These are phyloP conservation scores for Epizoanthus stellaris DNA, from an alignment of 92 coral and sea anemone species.

Conservation along the genomic window DNA sequence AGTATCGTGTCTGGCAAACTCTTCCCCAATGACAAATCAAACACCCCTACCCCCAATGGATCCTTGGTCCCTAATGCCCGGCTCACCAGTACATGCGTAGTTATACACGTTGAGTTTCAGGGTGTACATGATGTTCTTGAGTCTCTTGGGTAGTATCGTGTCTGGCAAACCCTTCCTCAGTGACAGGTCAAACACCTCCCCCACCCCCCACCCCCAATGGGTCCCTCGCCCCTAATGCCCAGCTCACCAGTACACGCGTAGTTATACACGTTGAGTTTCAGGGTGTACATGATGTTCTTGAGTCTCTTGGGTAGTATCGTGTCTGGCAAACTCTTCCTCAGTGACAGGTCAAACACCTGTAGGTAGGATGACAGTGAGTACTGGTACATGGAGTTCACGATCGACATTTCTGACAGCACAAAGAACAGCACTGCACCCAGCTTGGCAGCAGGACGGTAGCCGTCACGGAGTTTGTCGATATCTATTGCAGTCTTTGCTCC, in stretches of 20 bases:
- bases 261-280: conserved; percentile 94
- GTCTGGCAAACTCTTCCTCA: conserved; percentile 96
- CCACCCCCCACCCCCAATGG: no score
- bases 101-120: conserved; percentile 93
- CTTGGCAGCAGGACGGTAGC: conserved; percentile 99
- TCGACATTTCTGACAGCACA: conserved; percentile 98
- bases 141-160: conserved; percentile 90
- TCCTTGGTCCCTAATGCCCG: neutral
- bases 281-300: conserved; percentile 96
- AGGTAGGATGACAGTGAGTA: conserved; percentile 95
- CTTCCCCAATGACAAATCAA: conserved; percentile 92
- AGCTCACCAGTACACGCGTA: conserved; percentile 97
- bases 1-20: conserved; percentile 95
- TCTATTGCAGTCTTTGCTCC: conserved; percentile 99
- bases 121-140: conserved; percentile 98
- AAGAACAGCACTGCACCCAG: conserved; percentile 98
- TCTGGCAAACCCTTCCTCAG: conserved; percentile 96
- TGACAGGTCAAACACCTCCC: conserved; percentile 89
- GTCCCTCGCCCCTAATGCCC: no score
- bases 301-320: conserved; percentile 93
- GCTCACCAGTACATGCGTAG: conserved; percentile 98
- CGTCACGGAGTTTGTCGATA: conserved; percentile 99
- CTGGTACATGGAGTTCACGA: conserved; percentile 98
- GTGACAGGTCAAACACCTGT: conserved; percentile 92
- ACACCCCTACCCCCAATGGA: no score